Evolutionary conservation across 2,113 vertebrate species (phyloP).

Genomic region (Hippocampus mohnikei): DNA sequence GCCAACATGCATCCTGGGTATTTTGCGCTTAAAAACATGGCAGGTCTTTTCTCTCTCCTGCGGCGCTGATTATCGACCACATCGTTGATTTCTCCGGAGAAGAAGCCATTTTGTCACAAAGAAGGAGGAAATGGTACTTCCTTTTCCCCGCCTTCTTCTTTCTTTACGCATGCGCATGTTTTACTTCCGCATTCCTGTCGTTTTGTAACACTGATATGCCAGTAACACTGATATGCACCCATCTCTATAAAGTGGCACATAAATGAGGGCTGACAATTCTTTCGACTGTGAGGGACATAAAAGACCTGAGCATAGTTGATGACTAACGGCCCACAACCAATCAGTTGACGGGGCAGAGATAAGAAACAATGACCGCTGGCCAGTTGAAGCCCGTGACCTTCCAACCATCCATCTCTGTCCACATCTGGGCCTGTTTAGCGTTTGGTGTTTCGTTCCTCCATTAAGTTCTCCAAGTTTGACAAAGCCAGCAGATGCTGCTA

Average conservation of each 20-base stretch:
- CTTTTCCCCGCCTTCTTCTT: too few relatives aligned
- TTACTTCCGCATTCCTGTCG: too few relatives aligned
- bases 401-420: conserved; percentile 87
- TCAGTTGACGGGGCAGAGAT: conserved; percentile 85
- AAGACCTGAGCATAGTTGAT: conserved; percentile 53
- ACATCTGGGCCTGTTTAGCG: conserved; percentile 64
- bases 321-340: conserved; percentile 90
- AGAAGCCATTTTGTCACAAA: too few relatives aligned
- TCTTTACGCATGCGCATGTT: too few relatives aligned
- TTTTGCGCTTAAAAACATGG: too few relatives aligned
- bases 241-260: conserved; percentile 52
- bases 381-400: conserved; percentile 79
- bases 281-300: conserved; percentile 44
- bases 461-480: conserved; percentile 73
- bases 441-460: conserved; percentile 70
- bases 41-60: too few relatives aligned
- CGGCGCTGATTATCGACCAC: too few relatives aligned
- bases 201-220: too few relatives aligned
- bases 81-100: too few relatives aligned
- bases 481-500: conserved; percentile 82
- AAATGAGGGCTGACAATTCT: conserved; percentile 35
- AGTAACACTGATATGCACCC: conserved; percentile 9
- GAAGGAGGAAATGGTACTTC: too few relatives aligned
- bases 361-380: conserved; percentile 77
- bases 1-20: too few relatives aligned